Evolutionary conservation across 1,140 invertebrate species (phyloP).

Genomic region (Dendroctonus ponderosae): DNA sequence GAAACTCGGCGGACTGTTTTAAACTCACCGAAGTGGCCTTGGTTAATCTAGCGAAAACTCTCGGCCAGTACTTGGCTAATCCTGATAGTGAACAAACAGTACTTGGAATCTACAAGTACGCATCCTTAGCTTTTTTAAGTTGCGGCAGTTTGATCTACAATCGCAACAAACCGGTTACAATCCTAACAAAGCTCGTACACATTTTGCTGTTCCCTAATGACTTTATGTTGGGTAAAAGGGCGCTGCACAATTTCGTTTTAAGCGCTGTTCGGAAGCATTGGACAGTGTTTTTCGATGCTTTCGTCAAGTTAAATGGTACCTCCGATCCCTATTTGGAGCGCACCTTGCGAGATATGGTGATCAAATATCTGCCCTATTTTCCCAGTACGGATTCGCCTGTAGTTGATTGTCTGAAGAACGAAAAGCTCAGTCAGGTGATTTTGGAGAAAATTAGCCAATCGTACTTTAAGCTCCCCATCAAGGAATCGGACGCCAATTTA

Average conservation of each 20-base stretch:
- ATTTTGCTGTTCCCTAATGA: constrained; percentile 42
- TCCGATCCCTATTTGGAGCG: constrained; percentile 46
- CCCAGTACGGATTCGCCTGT: constrained; percentile 41
- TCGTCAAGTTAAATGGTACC: constrained; percentile 37
- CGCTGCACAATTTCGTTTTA: constrained; percentile 36
- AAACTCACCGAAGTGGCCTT: constrained; percentile 42
- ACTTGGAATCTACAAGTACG: constrained; percentile 40
- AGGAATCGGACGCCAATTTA: constrained; percentile 42
- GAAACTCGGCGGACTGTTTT: not conserved
- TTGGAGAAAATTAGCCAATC: constrained; percentile 42
- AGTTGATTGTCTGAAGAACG: constrained; percentile 33
- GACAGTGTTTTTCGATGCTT: constrained; percentile 43
- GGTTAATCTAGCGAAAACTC: constrained; percentile 39
- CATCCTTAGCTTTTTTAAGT: constrained; percentile 39
- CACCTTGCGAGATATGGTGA: constrained; percentile 42
- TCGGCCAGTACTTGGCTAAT: constrained; percentile 34
- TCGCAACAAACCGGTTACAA: constrained; percentile 39
- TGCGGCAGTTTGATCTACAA: constrained; percentile 44
- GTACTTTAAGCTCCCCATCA: constrained; percentile 40
- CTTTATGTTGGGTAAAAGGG: constrained; percentile 41
- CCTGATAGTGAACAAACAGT: constrained; percentile 38
- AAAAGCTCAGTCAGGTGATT: constrained; percentile 31
- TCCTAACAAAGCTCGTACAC: constrained; percentile 40
- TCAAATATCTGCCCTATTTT: constrained; percentile 45
- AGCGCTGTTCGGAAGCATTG: constrained; percentile 43